phyloP scores from a whole-genome alignment of 2,888 invertebrate genomes.

The Rugalucina vietnamica region DNA sequence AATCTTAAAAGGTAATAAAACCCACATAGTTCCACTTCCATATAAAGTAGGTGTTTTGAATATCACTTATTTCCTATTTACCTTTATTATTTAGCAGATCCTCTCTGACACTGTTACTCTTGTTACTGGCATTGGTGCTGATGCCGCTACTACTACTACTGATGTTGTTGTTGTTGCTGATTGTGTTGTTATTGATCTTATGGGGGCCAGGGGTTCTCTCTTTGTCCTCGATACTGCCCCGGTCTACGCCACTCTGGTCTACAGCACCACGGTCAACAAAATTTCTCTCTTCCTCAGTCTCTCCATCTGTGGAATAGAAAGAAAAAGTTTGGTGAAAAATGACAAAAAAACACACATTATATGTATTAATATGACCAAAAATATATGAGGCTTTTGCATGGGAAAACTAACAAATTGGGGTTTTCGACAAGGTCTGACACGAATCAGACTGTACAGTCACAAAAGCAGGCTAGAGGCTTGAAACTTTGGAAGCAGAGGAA shows the following conservation, averaged over 20 bases:
- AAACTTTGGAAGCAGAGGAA: no score
- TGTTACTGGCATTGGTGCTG: neutral
- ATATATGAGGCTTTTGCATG: no score
- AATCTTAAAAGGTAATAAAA: no score
- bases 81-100: neutral
- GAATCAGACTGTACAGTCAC: no score
- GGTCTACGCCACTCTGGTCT: neutral
- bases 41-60: no score
- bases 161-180: slow-evolving; percentile 54
- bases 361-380: no score
- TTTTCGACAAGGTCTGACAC: no score
- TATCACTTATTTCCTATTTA: neutral
- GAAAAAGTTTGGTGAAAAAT: slow-evolving; percentile 1
- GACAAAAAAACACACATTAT: no score
- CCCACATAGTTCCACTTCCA: no score
- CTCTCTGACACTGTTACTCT: neutral
- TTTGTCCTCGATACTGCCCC: slow-evolving; percentile 33
- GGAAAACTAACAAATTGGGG: no score
- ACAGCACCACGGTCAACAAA: no score
- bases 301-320: slow-evolving; percentile 49
- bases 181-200: slow-evolving; percentile 53
- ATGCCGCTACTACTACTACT: slow-evolving; percentile 13
- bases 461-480: no score
- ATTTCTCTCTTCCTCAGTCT: slow-evolving; percentile 49
- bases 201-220: slow-evolving; percentile 50